phyloP scores from a whole-genome alignment of 2,888 invertebrate genomes.

The Apamea monoglypha region DNA sequence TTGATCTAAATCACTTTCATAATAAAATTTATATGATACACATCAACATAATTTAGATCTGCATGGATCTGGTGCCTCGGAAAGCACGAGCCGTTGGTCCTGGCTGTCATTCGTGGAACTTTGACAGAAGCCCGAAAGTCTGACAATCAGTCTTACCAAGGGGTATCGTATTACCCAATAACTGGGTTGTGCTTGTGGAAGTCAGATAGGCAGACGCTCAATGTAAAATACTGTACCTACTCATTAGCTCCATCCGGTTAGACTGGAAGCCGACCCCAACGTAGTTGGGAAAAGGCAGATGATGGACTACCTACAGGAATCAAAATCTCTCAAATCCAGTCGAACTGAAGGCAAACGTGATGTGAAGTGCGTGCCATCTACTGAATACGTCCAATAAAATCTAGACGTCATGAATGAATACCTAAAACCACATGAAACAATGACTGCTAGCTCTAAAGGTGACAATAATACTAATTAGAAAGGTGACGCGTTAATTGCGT shows the following conservation, averaged over 20 bases:
- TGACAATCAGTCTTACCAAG: not conserved
- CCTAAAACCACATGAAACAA: slow-evolving; percentile 26
- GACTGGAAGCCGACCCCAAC: not conserved
- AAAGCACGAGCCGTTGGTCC: not conserved
- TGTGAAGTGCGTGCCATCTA: not conserved
- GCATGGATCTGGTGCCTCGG: not conserved
- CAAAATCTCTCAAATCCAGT: not conserved
- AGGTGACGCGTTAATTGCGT: slow-evolving; percentile 26
- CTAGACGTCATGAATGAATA: slow-evolving; percentile 14
- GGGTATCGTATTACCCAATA: not conserved
- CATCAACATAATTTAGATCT: not conserved
- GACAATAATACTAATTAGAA: slow-evolving; percentile 49
- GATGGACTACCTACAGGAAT: not conserved
- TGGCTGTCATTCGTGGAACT: not conserved
- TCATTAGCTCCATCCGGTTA: not conserved
- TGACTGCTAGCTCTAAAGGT: slow-evolving; percentile 42
- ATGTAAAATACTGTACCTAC: not conserved
- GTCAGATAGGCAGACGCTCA: not conserved
- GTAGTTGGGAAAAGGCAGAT: not conserved
- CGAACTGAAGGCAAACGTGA: not conserved
- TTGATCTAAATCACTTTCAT: not conserved
- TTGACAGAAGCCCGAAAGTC: not conserved
- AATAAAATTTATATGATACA: not conserved
- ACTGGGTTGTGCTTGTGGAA: not conserved
- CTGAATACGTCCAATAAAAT: not conserved